These are phyloP conservation scores for Poeciliopsis gracilis DNA, from an alignment of 2,797 vertebrate species.

Conservation along the genomic window DNA sequence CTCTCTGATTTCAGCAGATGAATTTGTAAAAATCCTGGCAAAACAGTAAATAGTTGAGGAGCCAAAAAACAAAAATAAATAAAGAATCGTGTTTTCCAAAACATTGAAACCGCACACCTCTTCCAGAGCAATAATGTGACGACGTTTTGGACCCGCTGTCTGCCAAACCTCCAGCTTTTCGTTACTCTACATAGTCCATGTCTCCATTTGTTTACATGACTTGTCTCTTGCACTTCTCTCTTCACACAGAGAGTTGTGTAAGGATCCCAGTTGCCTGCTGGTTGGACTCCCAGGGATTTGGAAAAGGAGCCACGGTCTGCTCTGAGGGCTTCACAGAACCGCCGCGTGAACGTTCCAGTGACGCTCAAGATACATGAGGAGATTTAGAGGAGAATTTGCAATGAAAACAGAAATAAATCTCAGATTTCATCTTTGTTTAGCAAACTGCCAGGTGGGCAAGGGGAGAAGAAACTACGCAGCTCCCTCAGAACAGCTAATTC, in stretches of 20 bases:
- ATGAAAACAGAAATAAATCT: slow-evolving; percentile 65
- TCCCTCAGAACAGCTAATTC: slow-evolving; percentile 67
- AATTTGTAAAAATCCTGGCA: neutral
- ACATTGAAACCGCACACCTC: neutral
- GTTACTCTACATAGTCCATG: neutral
- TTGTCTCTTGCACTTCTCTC: slow-evolving; percentile 4
- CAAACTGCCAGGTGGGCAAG: slow-evolving; percentile 36
- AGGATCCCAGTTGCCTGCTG: slow-evolving; percentile 12
- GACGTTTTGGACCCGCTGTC: neutral
- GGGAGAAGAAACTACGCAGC: slow-evolving; percentile 38
- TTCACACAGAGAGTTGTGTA: slow-evolving; percentile 3
- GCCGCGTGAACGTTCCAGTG: slow-evolving; percentile 18
- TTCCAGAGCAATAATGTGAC: neutral
- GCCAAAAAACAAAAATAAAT: neutral
- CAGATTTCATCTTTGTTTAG: slow-evolving; percentile 43
- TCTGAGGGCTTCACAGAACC: slow-evolving; percentile 17
- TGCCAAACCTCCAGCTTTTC: neutral
- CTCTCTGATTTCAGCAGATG: neutral
- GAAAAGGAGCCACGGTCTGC: slow-evolving; percentile 14
- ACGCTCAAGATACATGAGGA: slow-evolving; percentile 41
- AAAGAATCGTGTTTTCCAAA: slow-evolving; percentile 8
- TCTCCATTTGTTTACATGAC: neutral
- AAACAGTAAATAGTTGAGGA: neutral
- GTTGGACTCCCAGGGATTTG: slow-evolving; percentile 30
- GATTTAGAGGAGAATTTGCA: slow-evolving; percentile 58